Conservation (phyloP, 2,797 vertebrate species). For the Triplophysa yarkandensis region DNA sequence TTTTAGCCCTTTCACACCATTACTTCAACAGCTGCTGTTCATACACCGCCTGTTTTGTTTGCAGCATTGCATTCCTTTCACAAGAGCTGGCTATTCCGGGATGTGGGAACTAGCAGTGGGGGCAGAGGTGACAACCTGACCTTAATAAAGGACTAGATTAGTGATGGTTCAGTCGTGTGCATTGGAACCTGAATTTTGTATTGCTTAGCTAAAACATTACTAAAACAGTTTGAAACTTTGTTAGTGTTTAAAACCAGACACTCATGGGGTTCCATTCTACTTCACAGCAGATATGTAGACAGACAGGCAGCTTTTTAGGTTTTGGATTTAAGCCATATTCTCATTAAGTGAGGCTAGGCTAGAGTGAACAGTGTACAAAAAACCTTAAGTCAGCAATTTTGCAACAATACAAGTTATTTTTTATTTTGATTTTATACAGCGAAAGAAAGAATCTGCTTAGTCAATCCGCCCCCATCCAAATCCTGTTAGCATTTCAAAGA, state of each 20-base stretch:
- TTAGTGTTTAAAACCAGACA: background rate
- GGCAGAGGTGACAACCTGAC: background rate
- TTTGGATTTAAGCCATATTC: background rate
- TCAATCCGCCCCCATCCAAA: background rate
- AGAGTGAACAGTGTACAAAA: background rate
- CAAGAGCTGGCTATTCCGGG: conserved; percentile 14
- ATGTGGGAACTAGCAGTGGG: background rate
- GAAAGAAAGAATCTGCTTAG: conserved; percentile 15
- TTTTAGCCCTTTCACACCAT: conserved; percentile 1
- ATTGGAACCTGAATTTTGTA: too few species aligned
- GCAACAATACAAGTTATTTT: conserved; percentile 37
- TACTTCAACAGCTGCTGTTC: conserved; percentile 6
- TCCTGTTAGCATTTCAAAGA: conserved; percentile 4
- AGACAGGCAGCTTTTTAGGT: background rate
- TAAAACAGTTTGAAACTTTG: too few species aligned
- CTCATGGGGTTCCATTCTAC: background rate
- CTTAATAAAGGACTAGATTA: background rate
- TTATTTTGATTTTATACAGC: background rate
- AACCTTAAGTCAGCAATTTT: background rate
- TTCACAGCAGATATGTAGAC: background rate
- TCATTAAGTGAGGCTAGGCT: background rate
- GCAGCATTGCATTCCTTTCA: conserved; percentile 26
- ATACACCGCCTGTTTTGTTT: background rate
- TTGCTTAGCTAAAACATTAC: too few species aligned
- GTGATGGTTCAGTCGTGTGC: background rate